Evolutionary conservation across 2,888 invertebrate species (phyloP).

Genomic region (Sphaerophoria taeniata): DNA sequence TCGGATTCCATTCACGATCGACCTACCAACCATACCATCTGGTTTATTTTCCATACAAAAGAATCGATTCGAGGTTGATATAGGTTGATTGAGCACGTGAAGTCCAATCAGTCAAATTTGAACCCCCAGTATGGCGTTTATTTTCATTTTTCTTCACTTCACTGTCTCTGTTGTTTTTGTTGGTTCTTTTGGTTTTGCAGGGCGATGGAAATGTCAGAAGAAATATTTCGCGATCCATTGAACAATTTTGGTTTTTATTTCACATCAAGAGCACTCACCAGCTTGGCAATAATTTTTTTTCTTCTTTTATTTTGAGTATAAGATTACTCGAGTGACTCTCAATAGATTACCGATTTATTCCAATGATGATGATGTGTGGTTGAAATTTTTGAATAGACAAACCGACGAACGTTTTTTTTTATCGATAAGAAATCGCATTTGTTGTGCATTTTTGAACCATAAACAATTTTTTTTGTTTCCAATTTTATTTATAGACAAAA

Average conservation of each 20-base stretch:
- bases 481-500: too few relatives aligned
- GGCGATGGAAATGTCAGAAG: slow-evolving; percentile 51
- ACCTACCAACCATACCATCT: slow-evolving; percentile 34
- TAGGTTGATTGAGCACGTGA: slow-evolving; percentile 48
- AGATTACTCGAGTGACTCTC: slow-evolving; percentile 22
- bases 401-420: neutral
- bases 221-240: slow-evolving; percentile 52
- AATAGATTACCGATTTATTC: slow-evolving; percentile 48
- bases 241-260: slow-evolving; percentile 65
- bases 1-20: slow-evolving; percentile 23
- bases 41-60: slow-evolving; percentile 13
- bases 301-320: slow-evolving; percentile 5
- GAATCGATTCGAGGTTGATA: slow-evolving; percentile 16
- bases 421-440: slow-evolving; percentile 10
- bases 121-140: slow-evolving; percentile 23
- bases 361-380: neutral
- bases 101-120: slow-evolving; percentile 57
- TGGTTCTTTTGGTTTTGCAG: slow-evolving; percentile 6
- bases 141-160: too few relatives aligned
- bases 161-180: neutral
- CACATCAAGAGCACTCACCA: neutral
- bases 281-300: slow-evolving; percentile 1
- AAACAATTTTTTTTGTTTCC: too few relatives aligned
- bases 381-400: neutral
- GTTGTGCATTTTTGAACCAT: neutral